Percentiles rank a stretch among this genome's conserved stretches.
Conservation (phyloP, 2,797 vertebrate genomes). For the Buceros bicornis region DNA sequence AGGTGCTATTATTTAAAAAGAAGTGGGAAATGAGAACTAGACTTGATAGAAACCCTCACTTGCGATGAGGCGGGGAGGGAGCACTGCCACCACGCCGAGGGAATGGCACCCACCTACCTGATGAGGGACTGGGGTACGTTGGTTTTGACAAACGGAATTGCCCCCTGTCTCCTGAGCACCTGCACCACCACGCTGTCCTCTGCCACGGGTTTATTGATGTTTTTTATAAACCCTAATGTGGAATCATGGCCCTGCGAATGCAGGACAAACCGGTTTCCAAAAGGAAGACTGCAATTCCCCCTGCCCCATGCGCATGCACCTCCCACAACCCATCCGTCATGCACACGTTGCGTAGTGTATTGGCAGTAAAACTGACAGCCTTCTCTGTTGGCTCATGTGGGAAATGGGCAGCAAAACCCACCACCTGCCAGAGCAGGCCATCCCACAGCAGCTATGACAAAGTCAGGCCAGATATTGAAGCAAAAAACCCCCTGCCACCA, state of each 20-base stretch:
- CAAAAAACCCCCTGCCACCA: background rate
- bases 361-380: background rate
- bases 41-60: background rate
- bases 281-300: background rate
- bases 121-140: conserved; percentile 90
- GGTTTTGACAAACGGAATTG: conserved; percentile 93
- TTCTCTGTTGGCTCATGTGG: background rate
- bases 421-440: background rate
- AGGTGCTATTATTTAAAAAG: background rate
- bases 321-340: background rate
- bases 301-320: fast-evolving
- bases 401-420: background rate
- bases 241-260: conserved; percentile 83
- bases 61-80: background rate
- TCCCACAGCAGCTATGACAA: background rate
- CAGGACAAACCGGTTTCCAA: background rate
- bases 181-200: conserved; percentile 88
- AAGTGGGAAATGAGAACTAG: background rate
- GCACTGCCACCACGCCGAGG: fast-evolving
- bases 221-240: conserved; percentile 82
- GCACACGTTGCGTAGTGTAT: fast-evolving
- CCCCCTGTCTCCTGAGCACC: conserved; percentile 93
- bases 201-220: conserved; percentile 78
- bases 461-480: background rate
- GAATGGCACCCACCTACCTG: conserved; percentile 76